Conservation (phyloP, 2,113 vertebrate species). For the Cebidichthys violaceus region DNA sequence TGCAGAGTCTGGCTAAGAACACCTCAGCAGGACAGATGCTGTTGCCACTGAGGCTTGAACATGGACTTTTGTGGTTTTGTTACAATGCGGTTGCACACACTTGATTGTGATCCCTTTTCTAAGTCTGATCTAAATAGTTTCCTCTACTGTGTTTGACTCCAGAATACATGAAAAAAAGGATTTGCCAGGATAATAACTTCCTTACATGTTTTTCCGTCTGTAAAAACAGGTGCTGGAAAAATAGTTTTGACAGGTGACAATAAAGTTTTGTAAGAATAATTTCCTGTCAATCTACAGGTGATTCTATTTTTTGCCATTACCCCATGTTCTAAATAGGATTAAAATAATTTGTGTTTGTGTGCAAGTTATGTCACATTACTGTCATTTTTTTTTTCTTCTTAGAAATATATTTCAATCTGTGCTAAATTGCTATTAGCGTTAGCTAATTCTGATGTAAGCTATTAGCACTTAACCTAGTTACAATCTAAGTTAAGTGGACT, state of each 20-base stretch:
- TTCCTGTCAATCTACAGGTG: not conserved
- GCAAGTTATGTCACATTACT: not conserved
- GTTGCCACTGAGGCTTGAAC: not conserved
- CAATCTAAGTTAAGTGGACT: not conserved
- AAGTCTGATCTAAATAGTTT: not conserved
- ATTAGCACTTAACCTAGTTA: not conserved
- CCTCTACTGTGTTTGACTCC: not conserved
- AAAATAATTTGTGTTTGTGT: too few relatives aligned
- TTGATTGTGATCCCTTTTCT: not conserved
- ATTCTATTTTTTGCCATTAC: too few relatives aligned
- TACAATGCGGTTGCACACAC: not conserved
- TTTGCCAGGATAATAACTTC: not conserved
- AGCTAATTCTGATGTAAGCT: too few relatives aligned
- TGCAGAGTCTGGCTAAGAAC: slow-evolving; percentile 28
- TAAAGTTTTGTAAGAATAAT: not conserved
- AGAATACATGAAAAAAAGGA: not conserved
- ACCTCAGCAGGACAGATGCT: slow-evolving; percentile 18
- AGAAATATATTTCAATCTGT: too few relatives aligned
- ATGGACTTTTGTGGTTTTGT: slow-evolving; percentile 28
- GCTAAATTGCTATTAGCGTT: too few relatives aligned
- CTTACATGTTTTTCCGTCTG: not conserved
- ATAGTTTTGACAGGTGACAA: not conserved
- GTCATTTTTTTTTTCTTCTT: not conserved
- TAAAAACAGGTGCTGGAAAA: not conserved
- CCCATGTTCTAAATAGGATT: too few relatives aligned